Evolutionary conservation across 1,140 invertebrate species (phyloP), one percentile per base, ranked within the genome.

Genomic region (Diprion similis): DNA sequence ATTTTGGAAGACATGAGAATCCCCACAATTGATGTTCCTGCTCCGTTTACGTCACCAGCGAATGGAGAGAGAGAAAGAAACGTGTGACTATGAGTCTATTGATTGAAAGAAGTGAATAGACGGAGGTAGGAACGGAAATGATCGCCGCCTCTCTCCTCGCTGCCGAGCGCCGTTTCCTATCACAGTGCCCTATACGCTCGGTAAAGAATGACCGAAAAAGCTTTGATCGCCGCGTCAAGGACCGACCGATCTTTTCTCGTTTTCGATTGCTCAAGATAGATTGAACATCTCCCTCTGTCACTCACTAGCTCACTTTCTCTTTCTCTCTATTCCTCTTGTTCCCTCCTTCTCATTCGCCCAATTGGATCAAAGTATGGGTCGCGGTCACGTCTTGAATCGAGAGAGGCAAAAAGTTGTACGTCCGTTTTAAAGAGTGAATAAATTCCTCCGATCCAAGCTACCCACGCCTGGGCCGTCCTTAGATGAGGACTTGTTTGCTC

Each of bases 221-320:
- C 51, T 59, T 59, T 59, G 51, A 59, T 59, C 51, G 51, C 51
- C n/a, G 51, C 51, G 51, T 59, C 11, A 9, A 59, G 51, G 51
- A 9, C n/a, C 51, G 7, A 59, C 51, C 11, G 51, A 59, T 59
- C 51, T 59, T 59, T 59, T 59, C 51, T 59, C 51, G 51, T 59
- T 59, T 59, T 59, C 51, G 51, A 59, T 59, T 59, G 51, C 51
- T 59, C 51, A 59, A 59, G 51, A 59, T 15, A 59, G 51, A 59
- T 59, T 13, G 51, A 15, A 17, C 51, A 17, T 13, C 51, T 59
- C 51, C n/a, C 51, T 59, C 24, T 37, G 24, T 37, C 24, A 37
- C 24, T 37, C 24, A 37, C 24, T 37, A 1, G 24, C 24, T 37
- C 24, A 37, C 24, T 37, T 37, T 37, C 24, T 6, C 24, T 37